Evolutionary conservation across 2,113 vertebrate genomes (phyloP).

Genomic region (Prionailurus bengalensis): DNA sequence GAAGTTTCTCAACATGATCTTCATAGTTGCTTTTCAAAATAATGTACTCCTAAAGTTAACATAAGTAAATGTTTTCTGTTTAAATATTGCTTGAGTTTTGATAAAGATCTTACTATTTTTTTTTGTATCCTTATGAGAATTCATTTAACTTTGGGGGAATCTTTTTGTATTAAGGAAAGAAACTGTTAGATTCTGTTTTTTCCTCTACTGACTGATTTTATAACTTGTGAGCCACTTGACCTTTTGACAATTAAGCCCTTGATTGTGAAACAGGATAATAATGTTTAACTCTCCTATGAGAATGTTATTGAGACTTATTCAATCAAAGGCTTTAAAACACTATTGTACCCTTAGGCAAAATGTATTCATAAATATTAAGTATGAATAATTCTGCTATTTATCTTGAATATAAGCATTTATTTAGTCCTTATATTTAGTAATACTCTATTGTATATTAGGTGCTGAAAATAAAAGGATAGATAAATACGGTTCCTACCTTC

Average conservation of each 20-base stretch:
- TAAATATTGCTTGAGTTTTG: conserved; percentile 2
- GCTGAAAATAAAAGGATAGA: conserved; percentile 5
- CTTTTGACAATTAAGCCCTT: conserved; percentile 59
- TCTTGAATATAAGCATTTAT: conserved; percentile 55
- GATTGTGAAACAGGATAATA: conserved; percentile 62
- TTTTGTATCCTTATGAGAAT: background rate
- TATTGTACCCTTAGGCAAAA: background rate
- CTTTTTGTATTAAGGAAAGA: conserved; percentile 34
- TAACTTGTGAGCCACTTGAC: conserved; percentile 57
- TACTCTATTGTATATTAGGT: background rate
- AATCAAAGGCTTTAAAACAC: conserved; percentile 54
- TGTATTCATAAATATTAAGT: conserved; percentile 26
- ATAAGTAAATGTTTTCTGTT: background rate
- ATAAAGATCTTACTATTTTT: background rate
- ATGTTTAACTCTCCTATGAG: conserved; percentile 62
- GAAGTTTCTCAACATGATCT: background rate
- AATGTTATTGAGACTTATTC: background rate
- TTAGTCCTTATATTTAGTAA: conserved; percentile 8
- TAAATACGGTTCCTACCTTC: background rate
- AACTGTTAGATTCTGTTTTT: conserved; percentile 37
- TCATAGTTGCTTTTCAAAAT: conserved; percentile 42
- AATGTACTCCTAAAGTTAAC: conserved; percentile 28
- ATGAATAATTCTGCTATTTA: conserved; percentile 49
- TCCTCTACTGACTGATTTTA: background rate
- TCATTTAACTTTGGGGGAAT: background rate